These are phyloP conservation scores for Manis crassicaudata DNA, from an alignment of 2,797 vertebrate genomes.

Conservation along the genomic window DNA sequence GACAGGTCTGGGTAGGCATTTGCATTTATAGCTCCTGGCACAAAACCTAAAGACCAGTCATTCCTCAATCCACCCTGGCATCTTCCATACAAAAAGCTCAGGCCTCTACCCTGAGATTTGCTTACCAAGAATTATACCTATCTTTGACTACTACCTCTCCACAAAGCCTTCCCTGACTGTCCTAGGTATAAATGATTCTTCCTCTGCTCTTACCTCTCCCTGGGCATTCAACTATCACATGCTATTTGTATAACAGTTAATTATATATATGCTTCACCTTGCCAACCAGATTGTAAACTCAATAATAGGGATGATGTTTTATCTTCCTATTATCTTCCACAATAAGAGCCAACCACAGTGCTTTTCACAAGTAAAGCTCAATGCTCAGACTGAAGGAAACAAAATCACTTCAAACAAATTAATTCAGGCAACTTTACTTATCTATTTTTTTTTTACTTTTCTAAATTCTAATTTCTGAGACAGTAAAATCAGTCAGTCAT, in stretches of 20 bases:
- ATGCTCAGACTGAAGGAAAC: neutral
- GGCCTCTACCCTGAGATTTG: neutral
- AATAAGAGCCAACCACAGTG: neutral
- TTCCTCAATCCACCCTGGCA: neutral
- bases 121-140: neutral
- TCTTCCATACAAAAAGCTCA: neutral
- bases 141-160: neutral
- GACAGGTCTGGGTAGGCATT: neutral
- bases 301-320: neutral
- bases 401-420: neutral
- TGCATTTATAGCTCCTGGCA: neutral
- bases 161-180: neutral
- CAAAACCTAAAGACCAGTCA: neutral
- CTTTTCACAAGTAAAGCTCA: neutral
- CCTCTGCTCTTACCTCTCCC: neutral
- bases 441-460: neutral
- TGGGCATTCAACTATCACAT: neutral
- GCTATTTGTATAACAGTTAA: neutral
- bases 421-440: neutral
- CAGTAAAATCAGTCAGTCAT: neutral
- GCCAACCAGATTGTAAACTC: neutral
- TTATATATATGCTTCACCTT: neutral
- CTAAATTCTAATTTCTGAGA: slow-evolving; percentile 20
- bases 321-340: neutral
- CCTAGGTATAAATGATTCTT: neutral